Evolutionary conservation across 2,888 invertebrate genomes (phyloP).

Genomic region (Agrochola circellaris): DNA sequence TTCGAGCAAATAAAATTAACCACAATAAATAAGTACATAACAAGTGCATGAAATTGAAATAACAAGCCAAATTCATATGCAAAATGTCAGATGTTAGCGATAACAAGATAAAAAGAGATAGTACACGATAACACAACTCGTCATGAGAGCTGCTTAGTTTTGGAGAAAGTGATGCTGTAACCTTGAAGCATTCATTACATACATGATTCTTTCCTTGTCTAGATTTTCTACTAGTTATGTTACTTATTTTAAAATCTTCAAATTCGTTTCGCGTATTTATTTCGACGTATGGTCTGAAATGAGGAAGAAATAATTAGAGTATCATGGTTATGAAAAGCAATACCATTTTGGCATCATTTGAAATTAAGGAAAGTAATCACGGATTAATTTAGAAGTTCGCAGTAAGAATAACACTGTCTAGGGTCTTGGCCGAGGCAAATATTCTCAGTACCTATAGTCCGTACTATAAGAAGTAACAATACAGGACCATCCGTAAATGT

Average conservation of each 20-base stretch:
- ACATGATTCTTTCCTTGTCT: conserved; percentile 35
- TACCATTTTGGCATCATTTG: background rate
- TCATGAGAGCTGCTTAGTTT: conserved; percentile 70
- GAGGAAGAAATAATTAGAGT: background rate
- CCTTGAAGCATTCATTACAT: conserved; percentile 61
- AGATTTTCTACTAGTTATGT: conserved; percentile 23
- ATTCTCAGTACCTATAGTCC: background rate
- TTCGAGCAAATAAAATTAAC: conserved; percentile 49
- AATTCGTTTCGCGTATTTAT: background rate
- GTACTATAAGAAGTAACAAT: background rate
- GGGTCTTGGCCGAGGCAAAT: background rate
- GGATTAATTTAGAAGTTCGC: background rate
- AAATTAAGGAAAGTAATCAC: background rate
- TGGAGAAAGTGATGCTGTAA: conserved; percentile 72
- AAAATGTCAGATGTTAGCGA: conserved; percentile 66
- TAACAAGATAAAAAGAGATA: conserved; percentile 70
- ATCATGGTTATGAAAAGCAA: background rate
- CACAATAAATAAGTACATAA: conserved; percentile 45
- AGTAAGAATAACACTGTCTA: background rate
- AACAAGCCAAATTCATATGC: conserved; percentile 52
- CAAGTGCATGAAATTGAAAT: conserved; percentile 41
- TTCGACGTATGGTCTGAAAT: background rate
- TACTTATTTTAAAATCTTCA: conserved; percentile 1
- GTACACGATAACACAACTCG: conserved; percentile 69
- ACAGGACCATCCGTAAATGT: background rate